phyloP scores from a whole-genome alignment of 2,797 vertebrate species.

The Lates japonicus region DNA sequence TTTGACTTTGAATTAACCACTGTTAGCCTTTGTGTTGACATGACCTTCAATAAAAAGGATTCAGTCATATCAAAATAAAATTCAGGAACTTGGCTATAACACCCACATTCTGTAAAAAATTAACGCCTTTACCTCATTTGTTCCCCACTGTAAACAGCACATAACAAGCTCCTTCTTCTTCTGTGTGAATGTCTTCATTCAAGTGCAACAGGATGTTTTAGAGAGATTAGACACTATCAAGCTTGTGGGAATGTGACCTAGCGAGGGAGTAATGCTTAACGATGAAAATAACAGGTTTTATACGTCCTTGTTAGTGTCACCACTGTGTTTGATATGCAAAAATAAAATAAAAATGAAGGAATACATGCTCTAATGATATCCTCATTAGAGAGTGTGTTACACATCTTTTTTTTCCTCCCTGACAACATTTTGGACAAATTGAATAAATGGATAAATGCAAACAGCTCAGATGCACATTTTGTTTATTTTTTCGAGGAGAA shows the following conservation, averaged over 20 bases:
- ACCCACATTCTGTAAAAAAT: conserved; percentile 29
- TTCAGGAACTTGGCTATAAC: conserved; percentile 50
- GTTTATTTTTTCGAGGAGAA: conserved; percentile 62
- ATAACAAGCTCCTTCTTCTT: not conserved
- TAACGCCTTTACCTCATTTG: conserved; percentile 43
- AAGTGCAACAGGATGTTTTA: conserved; percentile 10
- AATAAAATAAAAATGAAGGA: not conserved
- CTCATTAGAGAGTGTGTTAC: not conserved
- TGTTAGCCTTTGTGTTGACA: not conserved
- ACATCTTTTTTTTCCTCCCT: not conserved
- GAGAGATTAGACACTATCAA: conserved; percentile 12
- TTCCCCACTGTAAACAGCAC: conserved; percentile 3
- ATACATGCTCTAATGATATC: not conserved
- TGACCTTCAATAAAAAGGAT: conserved; percentile 19
- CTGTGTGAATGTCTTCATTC: conserved; percentile 28
- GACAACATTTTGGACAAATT: not conserved
- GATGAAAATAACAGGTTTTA: conserved; percentile 11
- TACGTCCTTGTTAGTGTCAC: not conserved
- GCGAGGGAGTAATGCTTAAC: not conserved
- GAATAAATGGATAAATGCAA: conserved; percentile 13
- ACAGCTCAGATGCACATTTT: conserved; percentile 9
- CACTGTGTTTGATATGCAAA: not conserved
- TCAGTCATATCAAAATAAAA: conserved; percentile 9
- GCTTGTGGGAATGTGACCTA: conserved; percentile 18
- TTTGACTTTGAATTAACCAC: not conserved